Conservation (phyloP, 2,888 invertebrate species). For the Epinotia ramella region DNA sequence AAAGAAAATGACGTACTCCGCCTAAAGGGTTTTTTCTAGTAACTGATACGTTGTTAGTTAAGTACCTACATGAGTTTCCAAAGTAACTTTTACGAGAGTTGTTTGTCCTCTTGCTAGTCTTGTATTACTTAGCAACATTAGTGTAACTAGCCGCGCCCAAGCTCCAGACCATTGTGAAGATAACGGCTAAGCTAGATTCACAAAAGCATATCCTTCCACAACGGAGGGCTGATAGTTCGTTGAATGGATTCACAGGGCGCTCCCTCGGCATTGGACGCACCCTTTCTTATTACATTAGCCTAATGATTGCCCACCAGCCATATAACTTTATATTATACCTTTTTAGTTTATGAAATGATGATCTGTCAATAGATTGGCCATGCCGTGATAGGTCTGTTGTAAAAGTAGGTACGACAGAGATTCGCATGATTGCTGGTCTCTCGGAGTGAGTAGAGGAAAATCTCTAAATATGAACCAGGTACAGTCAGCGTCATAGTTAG, state of each 20-base stretch:
- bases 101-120: too few relatives aligned
- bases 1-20: too few relatives aligned
- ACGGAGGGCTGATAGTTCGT: conserved; percentile 22
- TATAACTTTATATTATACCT: background rate
- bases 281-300: conserved; percentile 48
- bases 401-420: background rate
- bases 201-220: conserved; percentile 36
- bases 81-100: too few relatives aligned
- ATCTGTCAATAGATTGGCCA: background rate
- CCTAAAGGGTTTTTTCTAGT: too few relatives aligned
- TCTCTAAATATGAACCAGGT: too few relatives aligned
- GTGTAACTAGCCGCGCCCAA: conserved; percentile 33
- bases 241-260: conserved; percentile 35
- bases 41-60: too few relatives aligned
- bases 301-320: conserved; percentile 22
- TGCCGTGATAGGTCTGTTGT: background rate
- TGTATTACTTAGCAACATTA: background rate
- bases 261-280: conserved; percentile 49
- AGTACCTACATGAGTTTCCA: too few relatives aligned
- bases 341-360: background rate
- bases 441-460: too few relatives aligned
- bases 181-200: conserved; percentile 1
- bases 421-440: background rate
- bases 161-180: conserved; percentile 26
- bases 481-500: too few relatives aligned